These are phyloP conservation scores for Potorous gilbertii DNA, from an alignment of 2,797 vertebrate genomes.

Conservation along the genomic window DNA sequence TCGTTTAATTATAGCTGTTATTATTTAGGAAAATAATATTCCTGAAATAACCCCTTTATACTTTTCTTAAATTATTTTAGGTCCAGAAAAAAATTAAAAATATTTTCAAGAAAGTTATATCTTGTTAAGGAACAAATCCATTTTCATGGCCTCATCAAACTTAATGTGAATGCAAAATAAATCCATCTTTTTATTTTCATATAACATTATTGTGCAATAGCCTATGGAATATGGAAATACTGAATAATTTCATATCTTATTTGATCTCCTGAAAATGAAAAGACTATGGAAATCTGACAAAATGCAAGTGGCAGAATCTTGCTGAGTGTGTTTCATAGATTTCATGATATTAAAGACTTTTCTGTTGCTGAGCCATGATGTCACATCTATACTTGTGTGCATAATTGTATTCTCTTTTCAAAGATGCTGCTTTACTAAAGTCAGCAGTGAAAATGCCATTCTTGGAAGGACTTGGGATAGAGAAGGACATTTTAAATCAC, in stretches of 20 bases:
- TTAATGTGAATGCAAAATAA: constrained; percentile 55
- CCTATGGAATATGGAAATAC: constrained; percentile 50
- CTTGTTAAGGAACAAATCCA: constrained; percentile 49
- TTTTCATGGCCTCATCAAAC: constrained; percentile 46
- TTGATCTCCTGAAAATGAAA: constrained; percentile 53
- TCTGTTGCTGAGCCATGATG: constrained; percentile 22
- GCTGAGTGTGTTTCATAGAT: constrained; percentile 27
- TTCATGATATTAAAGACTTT: constrained; percentile 42
- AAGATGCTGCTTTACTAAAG: background rate
- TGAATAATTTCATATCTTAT: constrained; percentile 61
- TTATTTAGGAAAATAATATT: constrained; percentile 15
- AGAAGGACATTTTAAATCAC: background rate
- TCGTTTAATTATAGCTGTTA: constrained; percentile 39
- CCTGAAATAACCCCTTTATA: constrained; percentile 38
- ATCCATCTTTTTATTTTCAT: constrained; percentile 66
- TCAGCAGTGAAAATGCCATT: background rate
- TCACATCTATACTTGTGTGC: background rate
- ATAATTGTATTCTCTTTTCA: background rate
- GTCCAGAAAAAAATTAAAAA: constrained; percentile 20
- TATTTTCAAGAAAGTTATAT: constrained; percentile 43
- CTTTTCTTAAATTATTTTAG: background rate
- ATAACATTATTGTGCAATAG: constrained; percentile 57
- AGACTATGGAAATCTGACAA: constrained; percentile 50
- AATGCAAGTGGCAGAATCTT: constrained; percentile 52
- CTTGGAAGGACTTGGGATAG: background rate